A percentile compares a stretch with the other conserved stretches of the same genome.
phyloP scores from a whole-genome alignment of 2,797 vertebrate genomes.

The Rousettus madagascariensis region DNA sequence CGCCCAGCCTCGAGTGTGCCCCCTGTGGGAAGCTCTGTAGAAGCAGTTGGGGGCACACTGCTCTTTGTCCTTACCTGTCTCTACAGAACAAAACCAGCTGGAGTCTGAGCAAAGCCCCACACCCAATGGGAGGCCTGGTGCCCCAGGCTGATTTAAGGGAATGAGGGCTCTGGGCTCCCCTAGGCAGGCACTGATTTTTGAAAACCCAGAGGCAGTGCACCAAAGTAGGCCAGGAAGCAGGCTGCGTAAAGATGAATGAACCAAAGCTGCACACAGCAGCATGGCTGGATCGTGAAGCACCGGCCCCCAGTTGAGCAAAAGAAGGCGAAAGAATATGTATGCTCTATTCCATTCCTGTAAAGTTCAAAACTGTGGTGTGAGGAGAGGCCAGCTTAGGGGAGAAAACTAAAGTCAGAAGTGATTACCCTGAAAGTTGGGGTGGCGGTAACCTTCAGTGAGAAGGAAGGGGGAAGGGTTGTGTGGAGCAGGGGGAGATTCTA shows the following conservation, averaged over 20 bases:
- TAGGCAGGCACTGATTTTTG: not conserved
- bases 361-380: not conserved
- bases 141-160: not conserved
- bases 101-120: not conserved
- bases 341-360: not conserved
- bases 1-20: not conserved
- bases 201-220: not conserved
- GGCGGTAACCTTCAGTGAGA: not conserved
- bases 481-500: not conserved
- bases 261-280: accelerated
- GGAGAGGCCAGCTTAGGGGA: not conserved
- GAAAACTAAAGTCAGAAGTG: not conserved
- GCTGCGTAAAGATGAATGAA: not conserved
- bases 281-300: not conserved
- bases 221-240: not conserved
- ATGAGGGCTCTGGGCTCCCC: not conserved
- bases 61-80: not conserved
- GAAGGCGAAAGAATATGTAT: not conserved
- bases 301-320: not conserved
- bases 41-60: not conserved
- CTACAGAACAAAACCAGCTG: not conserved
- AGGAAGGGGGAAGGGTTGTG: accelerated
- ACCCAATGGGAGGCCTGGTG: not conserved
- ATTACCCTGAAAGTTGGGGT: not conserved
- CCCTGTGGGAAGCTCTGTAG: accelerated